Conservation (phyloP, 2,113 vertebrate species). For the Progne subis region DNA sequence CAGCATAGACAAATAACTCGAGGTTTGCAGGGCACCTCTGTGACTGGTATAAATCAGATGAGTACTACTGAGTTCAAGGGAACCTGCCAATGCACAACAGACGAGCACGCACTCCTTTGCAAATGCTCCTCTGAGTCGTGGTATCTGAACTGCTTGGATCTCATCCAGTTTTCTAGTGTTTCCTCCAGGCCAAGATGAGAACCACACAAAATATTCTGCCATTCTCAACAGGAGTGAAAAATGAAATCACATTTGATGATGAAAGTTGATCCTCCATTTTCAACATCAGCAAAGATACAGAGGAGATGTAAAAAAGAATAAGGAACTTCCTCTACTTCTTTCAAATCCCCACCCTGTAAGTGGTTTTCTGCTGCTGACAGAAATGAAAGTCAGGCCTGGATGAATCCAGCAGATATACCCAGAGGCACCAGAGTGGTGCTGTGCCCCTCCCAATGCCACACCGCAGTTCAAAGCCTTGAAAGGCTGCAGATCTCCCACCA, state of each 20-base stretch:
- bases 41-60: constrained; percentile 3
- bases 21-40: constrained; percentile 16
- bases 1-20: neutral
- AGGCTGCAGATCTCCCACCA: neutral
- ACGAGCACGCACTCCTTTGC: neutral
- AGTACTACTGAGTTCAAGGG: neutral
- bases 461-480: neutral
- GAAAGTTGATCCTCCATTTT: neutral
- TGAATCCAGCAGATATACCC: neutral
- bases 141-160: neutral
- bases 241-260: neutral
- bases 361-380: constrained; percentile 8
- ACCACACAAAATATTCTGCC: neutral
- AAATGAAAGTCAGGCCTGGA: constrained; percentile 15
- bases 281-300: neutral
- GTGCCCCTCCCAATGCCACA: neutral
- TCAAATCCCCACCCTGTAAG: neutral
- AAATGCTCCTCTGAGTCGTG: neutral
- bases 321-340: neutral
- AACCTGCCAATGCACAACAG: neutral
- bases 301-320: neutral
- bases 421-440: neutral
- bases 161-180: neutral
- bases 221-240: neutral
- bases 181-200: neutral